Percentiles rank a stretch among this genome's conserved stretches.
Conservation (phyloP, 2,888 invertebrate species). For the Crepidodera aurea region DNA sequence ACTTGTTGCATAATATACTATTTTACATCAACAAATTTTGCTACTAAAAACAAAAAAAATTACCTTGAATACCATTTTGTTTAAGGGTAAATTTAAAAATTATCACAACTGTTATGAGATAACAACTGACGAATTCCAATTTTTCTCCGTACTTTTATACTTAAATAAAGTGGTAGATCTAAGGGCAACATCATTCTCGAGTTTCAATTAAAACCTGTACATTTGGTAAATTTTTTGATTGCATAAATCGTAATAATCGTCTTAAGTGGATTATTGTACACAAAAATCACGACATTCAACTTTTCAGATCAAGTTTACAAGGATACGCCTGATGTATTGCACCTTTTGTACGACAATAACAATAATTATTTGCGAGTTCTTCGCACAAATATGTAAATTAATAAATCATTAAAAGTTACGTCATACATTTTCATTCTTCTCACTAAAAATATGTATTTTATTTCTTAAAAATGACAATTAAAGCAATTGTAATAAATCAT, state of each 20-base stretch:
- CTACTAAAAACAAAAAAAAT: constrained; percentile 8
- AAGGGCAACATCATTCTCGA: constrained; percentile 32
- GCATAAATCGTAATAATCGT: constrained; percentile 5
- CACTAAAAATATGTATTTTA: too few species aligned
- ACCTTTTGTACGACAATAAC: too few species aligned
- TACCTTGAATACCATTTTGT: constrained; percentile 36
- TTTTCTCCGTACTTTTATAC: constrained; percentile 14
- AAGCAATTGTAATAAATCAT: too few species aligned
- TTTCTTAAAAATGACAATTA: too few species aligned
- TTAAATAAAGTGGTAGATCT: background rate
- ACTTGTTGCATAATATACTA: too few species aligned
- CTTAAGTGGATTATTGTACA: constrained; percentile 1
- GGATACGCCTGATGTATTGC: too few species aligned
- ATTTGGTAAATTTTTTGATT: constrained; percentile 12
- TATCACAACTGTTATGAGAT: background rate
- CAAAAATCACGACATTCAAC: constrained; percentile 6
- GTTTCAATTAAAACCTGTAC: constrained; percentile 9
- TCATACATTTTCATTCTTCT: too few species aligned
- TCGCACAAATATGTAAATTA: too few species aligned
- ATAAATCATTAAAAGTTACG: too few species aligned
- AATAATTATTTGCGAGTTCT: too few species aligned
- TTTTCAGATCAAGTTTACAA: constrained; percentile 21
- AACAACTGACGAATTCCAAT: constrained; percentile 8
- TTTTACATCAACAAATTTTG: too few species aligned
- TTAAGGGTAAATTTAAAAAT: background rate